Conservation (phyloP, 2,797 vertebrate species). For the Denticeps clupeoides region DNA sequence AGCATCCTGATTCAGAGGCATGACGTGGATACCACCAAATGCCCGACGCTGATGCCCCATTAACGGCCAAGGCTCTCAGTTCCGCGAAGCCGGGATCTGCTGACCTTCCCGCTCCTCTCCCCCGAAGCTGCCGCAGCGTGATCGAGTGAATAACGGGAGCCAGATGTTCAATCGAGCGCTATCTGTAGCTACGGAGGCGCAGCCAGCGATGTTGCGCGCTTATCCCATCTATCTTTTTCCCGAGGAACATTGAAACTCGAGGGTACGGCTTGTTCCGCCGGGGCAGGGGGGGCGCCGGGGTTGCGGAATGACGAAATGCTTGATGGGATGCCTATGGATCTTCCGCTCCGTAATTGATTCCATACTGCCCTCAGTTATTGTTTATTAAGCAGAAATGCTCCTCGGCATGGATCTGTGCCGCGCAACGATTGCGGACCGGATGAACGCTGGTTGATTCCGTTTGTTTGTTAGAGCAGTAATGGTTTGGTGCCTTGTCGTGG, state of each 20-base stretch:
- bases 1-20: no score
- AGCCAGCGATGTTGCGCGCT: no score
- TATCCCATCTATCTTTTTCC: no score
- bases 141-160: conserved; percentile 14
- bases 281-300: not conserved
- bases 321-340: conserved; percentile 1
- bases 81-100: conserved; percentile 6
- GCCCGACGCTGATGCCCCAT: no score
- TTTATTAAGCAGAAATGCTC: conserved; percentile 1
- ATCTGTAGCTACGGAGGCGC: not conserved
- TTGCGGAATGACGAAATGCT: not conserved
- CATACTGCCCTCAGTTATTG: not conserved
- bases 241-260: no score
- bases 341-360: not conserved
- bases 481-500: no score
- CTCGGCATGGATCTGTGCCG: not conserved
- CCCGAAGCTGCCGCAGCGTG: not conserved
- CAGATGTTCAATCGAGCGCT: conserved; percentile 10
- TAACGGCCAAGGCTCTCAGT: no score
- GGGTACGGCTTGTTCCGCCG: no score
- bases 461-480: no score
- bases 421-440: no score
- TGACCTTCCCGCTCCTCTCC: not conserved
- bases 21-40: no score
- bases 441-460: no score